Base-by-base conservation (phyloP, 1,140 invertebrate species). In the Leptopilina clavipes region DNA sequence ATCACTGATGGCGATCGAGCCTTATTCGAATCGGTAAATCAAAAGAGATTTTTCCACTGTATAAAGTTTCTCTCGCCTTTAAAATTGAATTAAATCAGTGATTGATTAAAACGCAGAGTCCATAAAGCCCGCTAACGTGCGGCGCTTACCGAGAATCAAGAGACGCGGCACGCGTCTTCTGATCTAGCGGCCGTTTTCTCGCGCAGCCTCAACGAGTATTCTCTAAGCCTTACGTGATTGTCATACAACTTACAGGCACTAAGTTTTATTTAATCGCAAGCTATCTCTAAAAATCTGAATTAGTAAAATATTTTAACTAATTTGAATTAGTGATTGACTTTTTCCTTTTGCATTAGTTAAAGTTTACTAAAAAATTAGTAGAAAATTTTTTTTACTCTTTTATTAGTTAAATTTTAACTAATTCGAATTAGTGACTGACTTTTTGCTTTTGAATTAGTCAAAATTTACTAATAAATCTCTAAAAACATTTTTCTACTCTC, bases 171-270 rank as follows among this genome's bases (percentile, higher is more conserved):
- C 18, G 71, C 44, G 59, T 44, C 54, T 45, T 76, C 76, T 78
- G 76, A 81, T 80, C 71, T 78, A 74, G 31, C 1, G 12, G 71
- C 14, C 19, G 37, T 71, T 45, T 71, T 72, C 71, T 40, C 37
- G 9, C 37, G 0, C 25, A 52, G 43, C 74, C 48, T 59, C 56
- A 19, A 1, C 71, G 40, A 52, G 45, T 22, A 43, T 70, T 78
- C 45, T 59, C 56, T 59, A 40, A 12, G 56, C 22, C 77, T 77
- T 78, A 81, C 80, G 80, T 78, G 80, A 81, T 79, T 81, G 80
- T 80, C 78, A 78, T 78, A 80, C 80, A 71, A 65, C 45, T 19
- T 43, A 52, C n/a, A 40, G 3, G 1, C 25, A 31, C 25, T 31
- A 31, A 2, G 25, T 31, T 31, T 31, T 5, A 31, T 31, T 31